Percentiles rank a stretch among this genome's conserved stretches.
Evolutionary conservation across 2,797 vertebrate genomes (phyloP).

Genomic region (Melanotaenia maccullochi): DNA sequence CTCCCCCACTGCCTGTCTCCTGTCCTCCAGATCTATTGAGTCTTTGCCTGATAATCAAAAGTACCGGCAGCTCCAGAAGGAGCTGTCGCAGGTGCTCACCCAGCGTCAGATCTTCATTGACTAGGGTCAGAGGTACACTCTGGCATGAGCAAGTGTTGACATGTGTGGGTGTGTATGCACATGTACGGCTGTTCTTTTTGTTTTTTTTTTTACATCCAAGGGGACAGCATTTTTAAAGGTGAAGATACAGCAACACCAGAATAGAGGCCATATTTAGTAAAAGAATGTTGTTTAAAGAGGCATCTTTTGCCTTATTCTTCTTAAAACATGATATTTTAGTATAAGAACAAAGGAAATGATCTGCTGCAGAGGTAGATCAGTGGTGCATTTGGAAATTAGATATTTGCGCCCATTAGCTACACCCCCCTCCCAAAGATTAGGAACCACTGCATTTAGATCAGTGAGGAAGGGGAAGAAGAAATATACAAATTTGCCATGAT

Average conservation of each 20-base stretch:
- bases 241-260: background rate
- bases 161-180: constrained; percentile 30
- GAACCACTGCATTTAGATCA: background rate
- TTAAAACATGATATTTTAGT: background rate
- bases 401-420: no score
- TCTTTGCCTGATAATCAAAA: constrained; percentile 99
- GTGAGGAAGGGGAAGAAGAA: background rate
- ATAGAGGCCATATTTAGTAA: background rate
- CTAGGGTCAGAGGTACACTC: constrained; percentile 92
- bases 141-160: constrained; percentile 74
- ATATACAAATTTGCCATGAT: background rate
- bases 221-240: background rate
- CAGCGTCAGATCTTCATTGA: constrained; percentile 99
- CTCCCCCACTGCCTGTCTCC: constrained; percentile 57
- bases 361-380: background rate
- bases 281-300: background rate
- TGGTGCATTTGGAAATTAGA: no score
- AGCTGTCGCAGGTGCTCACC: constrained; percentile 98
- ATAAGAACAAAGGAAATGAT: background rate
- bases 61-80: constrained; percentile 98
- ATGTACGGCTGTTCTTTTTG: background rate
- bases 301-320: background rate
- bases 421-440: no score
- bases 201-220: background rate
- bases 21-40: constrained; percentile 94